Evolutionary conservation across 2,888 invertebrate species (phyloP).

Genomic region (Drosophila anomelani): DNA sequence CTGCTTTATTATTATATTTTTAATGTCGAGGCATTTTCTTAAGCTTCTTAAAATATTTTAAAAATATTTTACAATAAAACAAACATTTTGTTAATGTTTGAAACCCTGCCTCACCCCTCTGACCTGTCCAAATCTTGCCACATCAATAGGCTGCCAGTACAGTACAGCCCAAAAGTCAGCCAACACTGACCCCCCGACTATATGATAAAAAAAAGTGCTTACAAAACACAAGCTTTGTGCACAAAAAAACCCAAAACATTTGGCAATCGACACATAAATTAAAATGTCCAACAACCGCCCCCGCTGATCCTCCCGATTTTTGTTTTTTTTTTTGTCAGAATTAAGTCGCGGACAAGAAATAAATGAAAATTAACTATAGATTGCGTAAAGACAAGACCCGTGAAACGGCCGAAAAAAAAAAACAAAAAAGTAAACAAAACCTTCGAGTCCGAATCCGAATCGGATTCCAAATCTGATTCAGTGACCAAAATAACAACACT

Average conservation of each 20-base stretch:
- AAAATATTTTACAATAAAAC: background rate
- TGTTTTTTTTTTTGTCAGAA: constrained; percentile 44
- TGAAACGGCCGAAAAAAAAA: constrained; percentile 22
- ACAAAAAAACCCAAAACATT: constrained; percentile 46
- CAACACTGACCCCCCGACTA: constrained; percentile 25
- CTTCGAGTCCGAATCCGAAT: constrained; percentile 50
- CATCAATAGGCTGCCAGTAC: background rate
- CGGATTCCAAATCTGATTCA: constrained; percentile 49
- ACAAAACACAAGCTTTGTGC: constrained; percentile 32
- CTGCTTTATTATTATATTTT: no score
- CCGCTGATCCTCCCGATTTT: constrained; percentile 5
- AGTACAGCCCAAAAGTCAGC: constrained; percentile 33
- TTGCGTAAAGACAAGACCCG: constrained; percentile 60
- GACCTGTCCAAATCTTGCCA: background rate
- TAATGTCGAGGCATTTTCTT: background rate
- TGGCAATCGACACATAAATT: constrained; percentile 64
- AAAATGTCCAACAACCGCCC: constrained; percentile 44
- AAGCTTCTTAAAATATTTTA: background rate
- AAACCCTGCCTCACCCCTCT: background rate
- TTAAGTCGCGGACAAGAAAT: constrained; percentile 50
- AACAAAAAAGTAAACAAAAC: constrained; percentile 58
- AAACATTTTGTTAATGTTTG: background rate
- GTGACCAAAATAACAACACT: constrained; percentile 41
- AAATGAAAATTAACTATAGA: constrained; percentile 62
- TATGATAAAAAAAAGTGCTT: constrained; percentile 50